Base-by-base conservation (phyloP, 30 jellyfish, hydroid and myxozoan genomes). In the Hydractinia echinata region DNA sequence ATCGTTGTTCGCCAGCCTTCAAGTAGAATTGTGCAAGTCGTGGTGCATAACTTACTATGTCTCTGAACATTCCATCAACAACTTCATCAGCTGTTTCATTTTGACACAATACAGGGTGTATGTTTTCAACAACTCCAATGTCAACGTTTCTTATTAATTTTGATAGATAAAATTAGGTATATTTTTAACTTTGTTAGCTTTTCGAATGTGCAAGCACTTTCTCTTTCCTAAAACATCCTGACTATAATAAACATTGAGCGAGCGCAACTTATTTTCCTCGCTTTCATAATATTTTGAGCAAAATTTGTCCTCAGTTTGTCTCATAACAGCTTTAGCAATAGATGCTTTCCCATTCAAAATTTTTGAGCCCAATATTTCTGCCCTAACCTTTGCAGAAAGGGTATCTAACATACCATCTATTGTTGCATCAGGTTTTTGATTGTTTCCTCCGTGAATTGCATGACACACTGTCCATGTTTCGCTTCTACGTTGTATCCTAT, bases 1-100 rank as follows among this genome's bases (percentile, higher is more conserved):
- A 58, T 11, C 69, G 69, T 58, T 58, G 16, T 58, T 58, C 3
- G 19, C 19, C 19, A 58, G 16, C 1, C 15, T 58, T 58, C 15
- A 58, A 18, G 19, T 58, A 58, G 2, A 58, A 58, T 18, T 58
- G 15, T 58, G 69, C 69, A 13, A 58, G 19, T 11, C 69, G 69
- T 18, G 15, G 1, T 13, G 19, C 19, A 58, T 11, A 58, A 58
- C 16, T 1, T n/a, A n/a, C n/a, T n/a, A n/a, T 18, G 16, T 58
- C 69, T 58, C 69, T 58, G 69, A 11, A 58, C 16, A 58, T 18
- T 58, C 69, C 69, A 18, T 58, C 69, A 58, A 58, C n/a, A n/a
- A n/a, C 69, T 58, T 0, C 1, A 13, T 18, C 69, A 13, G 16
- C 69, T 11, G 69, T 13, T 30, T 30, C 2, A 30, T 30, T 30